Base-by-base conservation (phyloP, 2,797 vertebrate genomes). In the Manis crassicaudata region DNA sequence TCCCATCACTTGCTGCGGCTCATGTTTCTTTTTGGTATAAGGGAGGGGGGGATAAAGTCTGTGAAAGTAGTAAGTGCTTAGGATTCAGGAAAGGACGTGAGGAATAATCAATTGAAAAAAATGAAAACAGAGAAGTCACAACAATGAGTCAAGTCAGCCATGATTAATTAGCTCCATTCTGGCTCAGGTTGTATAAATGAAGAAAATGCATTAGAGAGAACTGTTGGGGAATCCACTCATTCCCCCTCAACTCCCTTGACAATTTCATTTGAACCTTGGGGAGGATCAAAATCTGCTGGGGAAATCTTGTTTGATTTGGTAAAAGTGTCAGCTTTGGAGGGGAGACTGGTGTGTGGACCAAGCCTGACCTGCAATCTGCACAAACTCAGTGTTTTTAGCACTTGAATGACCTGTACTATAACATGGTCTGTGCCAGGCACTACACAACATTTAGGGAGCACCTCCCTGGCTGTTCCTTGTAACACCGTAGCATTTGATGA, bases 241-340 rank as follows among this genome's bases (percentile, higher is more conserved):
- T 67, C 56, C 12, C 94, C 68, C 68, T 16, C 7, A 67, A 58
- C 12, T 93, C 68, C 68, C 18, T 6, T 12, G 54, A 87, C n/a
- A 85, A 95, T 94, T 98, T 85, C 68, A 90, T 88, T 85, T 94
- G 94, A 94, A 84, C 91, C 68, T 65, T 27, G 17, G 79, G 35
- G 46, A 96, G 75, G 81, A 90, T 81, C 95, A 97, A n/a, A 96
- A 90, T 80, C 62, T 92, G 82, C 88, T 93, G 14, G 60, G 88
- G 79, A 92, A 76, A 84, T 97, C 81, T 96, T 92, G 75, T 85
- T 68, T 97, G 94, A 95, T 97, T 96, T 96, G 85, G 79, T 96
- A 32, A 97, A 97, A 58, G 14, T 96, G 93, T 96, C 95, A 89
- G 91, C 65, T 98, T 97, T 98, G 73, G 56, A 95, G 43, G 27